Evolutionary conservation across 2,113 vertebrate genomes (phyloP), one percentile per base, ranked within the genome.

Genomic region (Chloebia gouldiae): DNA sequence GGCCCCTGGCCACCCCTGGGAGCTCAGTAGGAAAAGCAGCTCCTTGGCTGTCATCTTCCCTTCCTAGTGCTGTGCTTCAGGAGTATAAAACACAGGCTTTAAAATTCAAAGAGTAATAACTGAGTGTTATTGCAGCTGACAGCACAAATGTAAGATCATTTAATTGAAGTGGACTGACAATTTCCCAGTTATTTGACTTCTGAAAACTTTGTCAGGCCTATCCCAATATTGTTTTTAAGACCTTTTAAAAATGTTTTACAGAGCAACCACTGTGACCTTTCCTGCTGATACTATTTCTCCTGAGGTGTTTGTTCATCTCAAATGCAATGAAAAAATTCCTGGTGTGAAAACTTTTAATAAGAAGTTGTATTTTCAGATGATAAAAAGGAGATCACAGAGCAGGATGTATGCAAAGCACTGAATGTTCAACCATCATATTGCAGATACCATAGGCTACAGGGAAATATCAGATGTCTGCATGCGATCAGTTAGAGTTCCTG

Each of bases 261-360:
- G 68, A 86, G 60, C 61, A 91, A 37, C 50, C 39, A 35, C 51
- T 77, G 19, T 85, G 87, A 92, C 79, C 92, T 93, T 92, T 95
- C 28, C 23, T 49, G 76, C 51, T 44, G 71, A 70, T 86, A 24
- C 71, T 63, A 14, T 90, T 93, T 90, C 81, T 92, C 81, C 42
- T 71, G 71, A 88, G 76, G 51, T 87, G 61, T 85, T 82, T 94
- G 73, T 63, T 95, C 90, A 75, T 88, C 75, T 90, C 60, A 88
- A 73, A 88, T n/a, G 51, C 59, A 90, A 80, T 83, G 91, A 92
- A 87, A 83, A 93, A 83, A 90, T 77, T 93, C 59, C 59, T 77
- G 39, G 24, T 80, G 68, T 77, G 85, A 54, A 88, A 91, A 86
- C 86, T 79, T 91, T 82, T 79, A 76, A 80, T 73, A 86, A 73